phyloP scores from a whole-genome alignment of 1,140 invertebrate species.

The Brachionus sp. region DNA sequence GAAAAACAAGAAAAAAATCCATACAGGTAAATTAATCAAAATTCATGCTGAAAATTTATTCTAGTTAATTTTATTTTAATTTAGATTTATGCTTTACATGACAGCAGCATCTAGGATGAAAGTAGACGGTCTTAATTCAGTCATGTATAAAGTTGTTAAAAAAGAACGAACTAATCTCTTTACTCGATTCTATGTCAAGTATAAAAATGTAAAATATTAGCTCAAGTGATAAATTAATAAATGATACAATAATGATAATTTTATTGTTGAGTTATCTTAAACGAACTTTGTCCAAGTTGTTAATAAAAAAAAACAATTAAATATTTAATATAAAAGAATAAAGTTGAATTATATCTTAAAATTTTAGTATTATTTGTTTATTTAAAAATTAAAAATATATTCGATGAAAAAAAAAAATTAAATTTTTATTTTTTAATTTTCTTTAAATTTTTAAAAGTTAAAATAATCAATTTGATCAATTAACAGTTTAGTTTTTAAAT shows the following conservation, averaged over 20 bases:
- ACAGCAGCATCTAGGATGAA: slow-evolving; percentile 19
- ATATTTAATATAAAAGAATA: neutral
- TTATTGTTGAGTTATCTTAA: neutral
- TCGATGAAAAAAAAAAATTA: too few species aligned
- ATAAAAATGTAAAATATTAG: neutral
- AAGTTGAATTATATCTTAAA: neutral
- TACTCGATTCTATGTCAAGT: slow-evolving; percentile 6
- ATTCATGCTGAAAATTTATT: neutral
- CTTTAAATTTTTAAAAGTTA: too few species aligned
- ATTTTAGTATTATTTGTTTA: too few species aligned
- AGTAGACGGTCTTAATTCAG: slow-evolving; percentile 15
- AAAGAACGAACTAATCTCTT: slow-evolving; percentile 2
- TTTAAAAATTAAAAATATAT: too few species aligned
- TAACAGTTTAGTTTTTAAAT: too few species aligned
- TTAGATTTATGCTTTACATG: slow-evolving; percentile 17
- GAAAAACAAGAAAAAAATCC: neutral
- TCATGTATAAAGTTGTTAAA: slow-evolving; percentile 32
- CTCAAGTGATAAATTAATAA: neutral
- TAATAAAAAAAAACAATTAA: neutral
- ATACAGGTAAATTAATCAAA: neutral
- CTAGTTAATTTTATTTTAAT: neutral
- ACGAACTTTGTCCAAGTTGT: neutral
- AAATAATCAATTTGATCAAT: too few species aligned
- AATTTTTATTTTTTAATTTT: too few species aligned
- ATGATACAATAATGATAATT: neutral